phyloP scores from a whole-genome alignment of 2,888 invertebrate genomes.

The Drosophila seclusa region DNA sequence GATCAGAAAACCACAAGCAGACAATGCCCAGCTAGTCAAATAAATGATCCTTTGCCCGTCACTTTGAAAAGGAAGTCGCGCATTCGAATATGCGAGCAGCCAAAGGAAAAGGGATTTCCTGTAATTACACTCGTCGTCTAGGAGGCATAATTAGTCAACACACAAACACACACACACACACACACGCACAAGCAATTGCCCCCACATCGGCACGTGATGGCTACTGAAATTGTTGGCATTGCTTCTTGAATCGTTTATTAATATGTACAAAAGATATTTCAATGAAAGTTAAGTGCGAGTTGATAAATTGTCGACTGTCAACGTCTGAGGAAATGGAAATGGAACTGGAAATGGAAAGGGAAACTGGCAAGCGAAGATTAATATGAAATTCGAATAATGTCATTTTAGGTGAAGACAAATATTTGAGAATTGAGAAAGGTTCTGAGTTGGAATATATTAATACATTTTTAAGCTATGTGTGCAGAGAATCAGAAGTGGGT shows the following conservation, averaged over 20 bases:
- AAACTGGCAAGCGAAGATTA: background rate
- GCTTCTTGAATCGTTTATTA: slow-evolving; percentile 49
- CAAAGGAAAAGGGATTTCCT: slow-evolving; percentile 76
- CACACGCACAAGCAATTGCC: background rate
- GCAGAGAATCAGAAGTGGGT: background rate
- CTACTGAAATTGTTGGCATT: slow-evolving; percentile 48
- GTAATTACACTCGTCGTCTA: slow-evolving; percentile 60
- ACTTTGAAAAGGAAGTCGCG: slow-evolving; percentile 55
- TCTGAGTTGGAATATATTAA: background rate
- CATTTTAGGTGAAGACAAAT: background rate
- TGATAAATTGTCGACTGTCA: slow-evolving; percentile 57
- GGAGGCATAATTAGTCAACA: slow-evolving; percentile 59
- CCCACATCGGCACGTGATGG: slow-evolving; percentile 44
- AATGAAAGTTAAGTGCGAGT: slow-evolving; percentile 30
- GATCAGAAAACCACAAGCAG: slow-evolving; percentile 27
- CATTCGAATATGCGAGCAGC: slow-evolving; percentile 38
- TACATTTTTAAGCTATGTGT: background rate
- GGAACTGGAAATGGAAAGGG: background rate
- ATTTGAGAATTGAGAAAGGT: background rate
- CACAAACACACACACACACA: slow-evolving; percentile 1
- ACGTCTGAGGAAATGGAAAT: slow-evolving; percentile 16
- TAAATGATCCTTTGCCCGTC: slow-evolving; percentile 58
- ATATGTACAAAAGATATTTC: slow-evolving; percentile 50
- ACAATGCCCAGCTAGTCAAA: slow-evolving; percentile 24
- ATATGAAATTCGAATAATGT: slow-evolving; percentile 12